A percentile compares a stretch with the other conserved stretches of the same genome.
These are phyloP conservation scores for Rhincodon typus DNA, from an alignment of 2,797 vertebrate genomes.

Conservation along the genomic window DNA sequence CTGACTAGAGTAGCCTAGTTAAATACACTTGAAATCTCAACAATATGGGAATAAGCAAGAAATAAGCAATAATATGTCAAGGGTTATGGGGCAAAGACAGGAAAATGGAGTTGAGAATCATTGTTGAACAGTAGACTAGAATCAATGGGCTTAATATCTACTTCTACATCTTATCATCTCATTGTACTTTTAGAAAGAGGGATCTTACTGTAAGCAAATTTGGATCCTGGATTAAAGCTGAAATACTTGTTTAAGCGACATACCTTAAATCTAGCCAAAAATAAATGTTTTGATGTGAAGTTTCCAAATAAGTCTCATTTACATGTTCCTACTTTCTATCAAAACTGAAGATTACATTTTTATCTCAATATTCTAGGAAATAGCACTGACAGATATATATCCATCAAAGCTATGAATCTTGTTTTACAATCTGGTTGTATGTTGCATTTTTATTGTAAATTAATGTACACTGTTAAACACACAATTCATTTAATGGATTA, in stretches of 20 bases:
- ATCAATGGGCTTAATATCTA: too few relatives aligned
- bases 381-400: neutral
- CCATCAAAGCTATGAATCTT: neutral
- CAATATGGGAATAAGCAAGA: too few relatives aligned
- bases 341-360: conserved; percentile 44
- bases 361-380: conserved; percentile 39
- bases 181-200: neutral
- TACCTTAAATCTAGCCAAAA: neutral
- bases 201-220: neutral
- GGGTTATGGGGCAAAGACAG: too few relatives aligned
- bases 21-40: too few relatives aligned
- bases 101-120: too few relatives aligned
- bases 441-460: neutral
- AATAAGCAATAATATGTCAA: too few relatives aligned
- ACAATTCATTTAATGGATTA: neutral
- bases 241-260: neutral
- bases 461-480: neutral
- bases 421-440: neutral
- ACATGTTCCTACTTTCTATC: neutral
- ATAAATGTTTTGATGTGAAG: neutral
- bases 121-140: too few relatives aligned
- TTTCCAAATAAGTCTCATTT: neutral
- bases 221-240: neutral
- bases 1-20: too few relatives aligned
- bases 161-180: too few relatives aligned